Conservation (phyloP, 2,797 vertebrate species). For the Mycteria americana region DNA sequence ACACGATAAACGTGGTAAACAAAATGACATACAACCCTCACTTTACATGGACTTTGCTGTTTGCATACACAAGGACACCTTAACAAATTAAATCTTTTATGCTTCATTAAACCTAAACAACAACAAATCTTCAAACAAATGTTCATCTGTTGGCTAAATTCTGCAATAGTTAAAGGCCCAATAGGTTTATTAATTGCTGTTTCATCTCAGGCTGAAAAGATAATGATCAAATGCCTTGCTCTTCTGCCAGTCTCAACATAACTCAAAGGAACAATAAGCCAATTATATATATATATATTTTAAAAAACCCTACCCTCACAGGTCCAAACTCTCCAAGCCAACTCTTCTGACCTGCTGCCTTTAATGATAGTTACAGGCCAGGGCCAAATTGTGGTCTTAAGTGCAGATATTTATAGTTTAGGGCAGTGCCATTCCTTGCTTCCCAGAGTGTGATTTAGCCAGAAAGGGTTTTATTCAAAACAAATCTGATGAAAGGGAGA, state of each 20-base stretch:
- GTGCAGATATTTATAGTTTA: neutral
- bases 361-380: neutral
- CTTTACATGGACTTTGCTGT: neutral
- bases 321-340: neutral
- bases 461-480: neutral
- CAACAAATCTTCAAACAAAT: neutral
- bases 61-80: neutral
- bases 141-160: neutral
- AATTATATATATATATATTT: neutral
- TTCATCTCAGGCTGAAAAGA: neutral
- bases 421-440: neutral
- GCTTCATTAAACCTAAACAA: neutral
- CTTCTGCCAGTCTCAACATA: neutral
- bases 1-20: neutral
- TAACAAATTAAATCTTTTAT: neutral
- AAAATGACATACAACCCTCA: neutral
- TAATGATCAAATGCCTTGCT: neutral
- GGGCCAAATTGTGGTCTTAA: neutral
- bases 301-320: neutral
- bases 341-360: neutral
- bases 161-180: neutral
- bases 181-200: neutral
- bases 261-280: neutral
- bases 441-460: neutral
- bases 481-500: constrained; percentile 11